phyloP scores from a whole-genome alignment of 2,888 invertebrate species.

The Craniophora ligustri region DNA sequence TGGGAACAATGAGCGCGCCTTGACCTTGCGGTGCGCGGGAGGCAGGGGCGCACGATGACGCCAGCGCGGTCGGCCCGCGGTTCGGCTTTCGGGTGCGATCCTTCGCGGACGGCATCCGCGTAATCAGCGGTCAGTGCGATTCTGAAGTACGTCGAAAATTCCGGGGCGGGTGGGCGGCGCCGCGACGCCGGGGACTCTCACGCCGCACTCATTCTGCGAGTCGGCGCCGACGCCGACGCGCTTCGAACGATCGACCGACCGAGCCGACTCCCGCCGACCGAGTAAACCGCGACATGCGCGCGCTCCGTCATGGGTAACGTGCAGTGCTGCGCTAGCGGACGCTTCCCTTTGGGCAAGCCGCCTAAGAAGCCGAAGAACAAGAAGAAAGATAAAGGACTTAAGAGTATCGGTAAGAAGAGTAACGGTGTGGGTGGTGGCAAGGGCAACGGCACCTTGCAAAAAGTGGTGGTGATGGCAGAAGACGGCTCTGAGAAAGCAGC shows the following conservation, averaged over 20 bases:
- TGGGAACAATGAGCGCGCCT: constrained; percentile 85
- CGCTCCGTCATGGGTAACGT: constrained; percentile 86
- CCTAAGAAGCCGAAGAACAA: constrained; percentile 77
- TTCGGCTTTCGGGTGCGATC: constrained; percentile 88
- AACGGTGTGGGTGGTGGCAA: constrained; percentile 79
- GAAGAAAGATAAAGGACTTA: constrained; percentile 67
- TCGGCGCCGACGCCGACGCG: constrained; percentile 88
- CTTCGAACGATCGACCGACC: constrained; percentile 87
- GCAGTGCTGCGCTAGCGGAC: constrained; percentile 87
- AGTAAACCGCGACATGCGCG: constrained; percentile 85
- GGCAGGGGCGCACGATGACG: constrained; percentile 84
- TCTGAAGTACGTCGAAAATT: constrained; percentile 83
- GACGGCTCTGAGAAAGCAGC: constrained; percentile 74
- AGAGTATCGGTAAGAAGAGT: constrained; percentile 72
- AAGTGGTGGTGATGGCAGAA: constrained; percentile 79
- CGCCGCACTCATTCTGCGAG: constrained; percentile 83
- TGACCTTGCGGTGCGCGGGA: constrained; percentile 86
- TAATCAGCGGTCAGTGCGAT: constrained; percentile 85
- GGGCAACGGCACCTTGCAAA: constrained; percentile 71
- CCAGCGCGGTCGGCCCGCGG: constrained; percentile 83
- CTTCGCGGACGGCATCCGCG: constrained; percentile 87
- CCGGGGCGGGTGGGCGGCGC: constrained; percentile 81
- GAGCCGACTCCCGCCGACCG: constrained; percentile 82
- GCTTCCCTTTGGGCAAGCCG: constrained; percentile 78
- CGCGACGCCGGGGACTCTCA: constrained; percentile 76